These are phyloP conservation scores for Lepisosteus osseus DNA, from an alignment of 2,113 vertebrate genomes.

Conservation along the genomic window DNA sequence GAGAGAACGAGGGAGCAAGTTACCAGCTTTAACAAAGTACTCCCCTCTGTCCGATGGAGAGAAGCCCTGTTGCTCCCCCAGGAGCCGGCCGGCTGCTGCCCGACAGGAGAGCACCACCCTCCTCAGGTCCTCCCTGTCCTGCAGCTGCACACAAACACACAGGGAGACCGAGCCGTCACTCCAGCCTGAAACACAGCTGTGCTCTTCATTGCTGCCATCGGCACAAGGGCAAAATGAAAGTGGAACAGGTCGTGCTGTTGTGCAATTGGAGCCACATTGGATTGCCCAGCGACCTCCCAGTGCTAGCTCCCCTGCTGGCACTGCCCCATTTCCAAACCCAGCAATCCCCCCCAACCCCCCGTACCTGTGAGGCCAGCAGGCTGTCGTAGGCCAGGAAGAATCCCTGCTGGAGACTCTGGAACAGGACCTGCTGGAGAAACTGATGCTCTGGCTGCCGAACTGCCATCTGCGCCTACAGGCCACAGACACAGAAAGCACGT, in stretches of 20 bases:
- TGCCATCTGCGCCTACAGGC: conserved; percentile 35
- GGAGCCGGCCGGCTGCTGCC: conserved; percentile 56
- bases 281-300: neutral
- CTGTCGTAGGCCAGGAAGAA: conserved; percentile 62
- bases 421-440: conserved; percentile 66
- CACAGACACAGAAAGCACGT: neutral
- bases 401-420: conserved; percentile 70
- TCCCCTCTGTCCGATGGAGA: conserved; percentile 46
- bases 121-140: conserved; percentile 44
- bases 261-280: neutral
- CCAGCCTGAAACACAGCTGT: neutral
- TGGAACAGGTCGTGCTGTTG: too few relatives aligned
- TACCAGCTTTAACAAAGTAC: conserved; percentile 71
- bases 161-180: conserved; percentile 4
- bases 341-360: too few relatives aligned
- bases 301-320: neutral
- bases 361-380: conserved; percentile 73
- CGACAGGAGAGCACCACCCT: conserved; percentile 63
- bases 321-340: too few relatives aligned
- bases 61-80: conserved; percentile 63
- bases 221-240: too few relatives aligned
- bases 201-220: too few relatives aligned
- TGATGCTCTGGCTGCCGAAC: conserved; percentile 39
- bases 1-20: conserved; percentile 14
- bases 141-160: conserved; percentile 40